Evolutionary conservation across 2,888 invertebrate species (phyloP), one percentile per base, ranked within the genome.

Genomic region (Pandemis corylana): DNA sequence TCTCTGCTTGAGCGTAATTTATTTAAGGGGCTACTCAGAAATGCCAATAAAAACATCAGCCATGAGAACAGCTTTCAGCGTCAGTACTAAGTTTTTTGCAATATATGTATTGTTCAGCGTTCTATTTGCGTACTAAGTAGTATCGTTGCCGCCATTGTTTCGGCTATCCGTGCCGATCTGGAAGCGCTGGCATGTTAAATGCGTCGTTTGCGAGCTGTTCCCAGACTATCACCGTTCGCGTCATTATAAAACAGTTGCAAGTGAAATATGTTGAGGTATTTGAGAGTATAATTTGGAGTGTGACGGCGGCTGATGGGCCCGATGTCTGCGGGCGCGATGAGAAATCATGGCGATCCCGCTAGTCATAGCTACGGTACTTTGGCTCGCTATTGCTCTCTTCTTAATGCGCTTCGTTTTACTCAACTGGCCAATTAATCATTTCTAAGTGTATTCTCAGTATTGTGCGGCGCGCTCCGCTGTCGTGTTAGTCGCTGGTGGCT

Each of bases 331-430:
- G 76, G 80, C 77, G 67, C 87, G 89, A 89, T 89, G 92, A 90
- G 89, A 91, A 91, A 90, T 90, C 89, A 85, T 85, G 86, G 81
- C 85, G 83, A 88, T 91, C 90, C 93, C 94, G 93, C 93, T 93
- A 92, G 85, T 85, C 88, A 84, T 83, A 81, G 89, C 89, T 92
- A 93, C 93, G 93, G 94, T 93, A 93, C 92, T 93, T 87, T 86
- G 86, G 88, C 83, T 87, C 85, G 82, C 81, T 82, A 79, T 85
- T 88, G 88, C 89, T 90, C 88, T 88, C 87, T 85, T 89, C 89
- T 89, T 91, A 90, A 92, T 92, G 90, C 86, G 88, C 89, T 90
- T 89, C 89, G 89, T 90, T 88, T 90, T 89, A 85, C 87, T 83
- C 87, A 87, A 85, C 88, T 85, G 89, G 85, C 87, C 89, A 89